These are phyloP conservation scores for Procambarus clarkii DNA, from an alignment of 1,140 invertebrate species.

Conservation along the genomic window DNA sequence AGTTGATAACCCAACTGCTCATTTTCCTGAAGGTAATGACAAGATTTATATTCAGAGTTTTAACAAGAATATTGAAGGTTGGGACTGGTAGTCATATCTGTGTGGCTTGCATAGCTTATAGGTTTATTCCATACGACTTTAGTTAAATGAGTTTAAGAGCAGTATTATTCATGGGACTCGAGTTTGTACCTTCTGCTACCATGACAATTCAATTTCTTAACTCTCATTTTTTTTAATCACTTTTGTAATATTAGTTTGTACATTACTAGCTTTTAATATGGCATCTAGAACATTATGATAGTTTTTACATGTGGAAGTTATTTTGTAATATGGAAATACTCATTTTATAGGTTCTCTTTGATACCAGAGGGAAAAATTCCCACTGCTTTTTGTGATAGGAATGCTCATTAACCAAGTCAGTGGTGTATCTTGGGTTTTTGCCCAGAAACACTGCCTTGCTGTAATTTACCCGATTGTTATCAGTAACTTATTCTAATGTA, in stretches of 20 bases:
- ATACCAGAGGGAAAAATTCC: conserved; percentile 68
- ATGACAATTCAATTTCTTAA: conserved; percentile 61
- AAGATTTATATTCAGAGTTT: conserved; percentile 62
- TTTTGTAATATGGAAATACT: conserved; percentile 71
- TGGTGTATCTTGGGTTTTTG: conserved; percentile 56
- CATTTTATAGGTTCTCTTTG: conserved; percentile 71
- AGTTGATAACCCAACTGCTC: conserved; percentile 45
- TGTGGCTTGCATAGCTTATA: conserved; percentile 68
- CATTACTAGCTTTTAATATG: conserved; percentile 70
- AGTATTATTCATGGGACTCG: conserved; percentile 68
- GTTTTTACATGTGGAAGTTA: conserved; percentile 69
- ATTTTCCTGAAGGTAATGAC: conserved; percentile 57
- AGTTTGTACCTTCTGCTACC: conserved; percentile 63
- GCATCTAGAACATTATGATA: conserved; percentile 71
- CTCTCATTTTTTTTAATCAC: conserved; percentile 58
- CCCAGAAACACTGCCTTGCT: conserved; percentile 46
- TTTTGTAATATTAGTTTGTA: conserved; percentile 71
- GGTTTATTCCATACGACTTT: conserved; percentile 60
- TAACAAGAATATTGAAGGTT: conserved; percentile 56
- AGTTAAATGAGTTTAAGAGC: conserved; percentile 62
- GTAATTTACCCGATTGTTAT: conserved; percentile 5
- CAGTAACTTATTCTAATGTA: conserved; percentile 46
- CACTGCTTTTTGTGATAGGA: conserved; percentile 70
- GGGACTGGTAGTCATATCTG: conserved; percentile 67
- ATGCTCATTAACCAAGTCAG: conserved; percentile 54